Evolutionary conservation across 2,888 invertebrate genomes (phyloP).

Genomic region (Rugalucina vietnamica): DNA sequence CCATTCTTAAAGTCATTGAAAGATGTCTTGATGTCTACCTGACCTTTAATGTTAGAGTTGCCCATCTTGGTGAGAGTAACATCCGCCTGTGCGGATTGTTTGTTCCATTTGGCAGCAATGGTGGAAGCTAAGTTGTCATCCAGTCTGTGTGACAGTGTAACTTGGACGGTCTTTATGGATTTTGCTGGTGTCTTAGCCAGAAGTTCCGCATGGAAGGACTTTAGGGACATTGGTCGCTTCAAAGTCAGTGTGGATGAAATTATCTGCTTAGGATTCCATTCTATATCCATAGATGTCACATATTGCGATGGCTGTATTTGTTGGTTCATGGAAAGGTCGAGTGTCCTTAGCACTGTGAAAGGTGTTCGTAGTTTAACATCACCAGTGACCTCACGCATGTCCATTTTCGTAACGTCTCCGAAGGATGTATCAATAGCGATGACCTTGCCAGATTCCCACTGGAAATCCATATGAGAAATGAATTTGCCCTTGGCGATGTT

Average conservation of each 20-base stretch:
- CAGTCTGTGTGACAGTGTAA: constrained; percentile 60
- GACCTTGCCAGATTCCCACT: constrained; percentile 53
- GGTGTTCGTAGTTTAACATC: constrained; percentile 59
- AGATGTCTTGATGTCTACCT: constrained; percentile 65
- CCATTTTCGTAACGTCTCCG: constrained; percentile 22
- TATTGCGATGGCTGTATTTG: constrained; percentile 54
- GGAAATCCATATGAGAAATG: constrained; percentile 58
- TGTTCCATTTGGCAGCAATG: constrained; percentile 60
- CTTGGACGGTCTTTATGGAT: constrained; percentile 53
- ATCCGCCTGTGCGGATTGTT: constrained; percentile 54
- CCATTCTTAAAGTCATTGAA: constrained; percentile 45
- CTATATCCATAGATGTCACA: constrained; percentile 56
- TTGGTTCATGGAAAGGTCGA: constrained; percentile 53
- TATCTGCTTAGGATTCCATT: constrained; percentile 63
- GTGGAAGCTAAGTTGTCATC: constrained; percentile 49
- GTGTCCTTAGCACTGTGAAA: constrained; percentile 29
- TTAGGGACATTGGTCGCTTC: constrained; percentile 63
- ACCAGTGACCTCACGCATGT: constrained; percentile 45
- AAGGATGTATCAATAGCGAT: constrained; percentile 62
- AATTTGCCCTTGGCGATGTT: constrained; percentile 57
- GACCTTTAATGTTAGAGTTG: constrained; percentile 57
- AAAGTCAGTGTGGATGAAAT: constrained; percentile 65
- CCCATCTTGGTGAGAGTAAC: constrained; percentile 63
- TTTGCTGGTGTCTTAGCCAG: constrained; percentile 67
- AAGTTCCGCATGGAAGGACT: constrained; percentile 58